A percentile compares a stretch with the other conserved stretches of the same genome.
Conservation (phyloP, 92 coral and sea anemone genomes). For the Hydrozoanthus gracilis region DNA sequence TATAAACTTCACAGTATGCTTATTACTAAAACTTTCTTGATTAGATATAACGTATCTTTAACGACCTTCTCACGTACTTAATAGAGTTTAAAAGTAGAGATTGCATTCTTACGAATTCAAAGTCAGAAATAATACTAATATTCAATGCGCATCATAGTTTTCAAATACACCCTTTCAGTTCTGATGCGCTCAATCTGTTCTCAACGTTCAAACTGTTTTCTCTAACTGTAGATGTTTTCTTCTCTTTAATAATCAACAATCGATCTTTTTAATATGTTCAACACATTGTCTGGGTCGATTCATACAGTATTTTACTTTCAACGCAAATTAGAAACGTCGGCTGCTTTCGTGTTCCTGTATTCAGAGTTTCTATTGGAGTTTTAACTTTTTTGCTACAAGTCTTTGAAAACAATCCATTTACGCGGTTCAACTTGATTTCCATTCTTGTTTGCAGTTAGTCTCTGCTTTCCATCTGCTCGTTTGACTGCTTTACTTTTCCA, state of each 20-base stretch:
- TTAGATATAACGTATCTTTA: too few species aligned
- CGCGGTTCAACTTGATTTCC: constrained; percentile 6
- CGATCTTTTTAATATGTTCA: constrained; percentile 2
- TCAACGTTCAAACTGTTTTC: constrained; percentile 1
- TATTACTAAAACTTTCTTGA: too few species aligned
- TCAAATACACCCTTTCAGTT: background rate
- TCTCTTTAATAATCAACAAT: background rate
- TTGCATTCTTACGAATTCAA: too few species aligned
- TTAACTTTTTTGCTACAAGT: constrained; percentile 2
- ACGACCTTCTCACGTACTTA: too few species aligned
- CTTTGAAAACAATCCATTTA: background rate
- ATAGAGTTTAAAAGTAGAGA: too few species aligned
- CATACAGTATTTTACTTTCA: background rate
- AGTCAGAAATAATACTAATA: too few species aligned
- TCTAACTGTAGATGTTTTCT: background rate
- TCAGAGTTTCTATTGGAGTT: background rate
- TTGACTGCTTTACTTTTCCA: too few species aligned
- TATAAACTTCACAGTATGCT: too few species aligned
- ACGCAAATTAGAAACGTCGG: constrained; percentile 11
- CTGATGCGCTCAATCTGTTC: constrained; percentile 4
- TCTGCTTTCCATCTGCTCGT: constrained; percentile 6
- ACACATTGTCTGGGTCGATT: too few species aligned
- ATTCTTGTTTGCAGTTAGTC: background rate
- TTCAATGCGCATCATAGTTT: background rate
- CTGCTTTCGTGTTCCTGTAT: constrained; percentile 1